Evolutionary conservation across 2,888 invertebrate species (phyloP).

Genomic region (Thysanoteuthis rhombus): DNA sequence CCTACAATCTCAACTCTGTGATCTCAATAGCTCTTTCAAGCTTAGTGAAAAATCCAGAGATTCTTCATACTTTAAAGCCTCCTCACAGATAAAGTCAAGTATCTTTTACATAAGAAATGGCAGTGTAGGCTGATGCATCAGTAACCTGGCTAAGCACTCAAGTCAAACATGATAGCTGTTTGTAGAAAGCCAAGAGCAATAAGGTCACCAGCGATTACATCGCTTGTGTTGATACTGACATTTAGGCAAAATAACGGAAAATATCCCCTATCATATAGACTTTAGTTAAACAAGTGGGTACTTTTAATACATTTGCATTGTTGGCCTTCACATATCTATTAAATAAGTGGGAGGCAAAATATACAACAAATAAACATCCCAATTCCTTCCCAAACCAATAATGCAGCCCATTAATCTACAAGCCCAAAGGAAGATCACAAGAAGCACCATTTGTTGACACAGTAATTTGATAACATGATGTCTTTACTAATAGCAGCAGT

Average conservation of each 20-base stretch:
- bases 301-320: background rate
- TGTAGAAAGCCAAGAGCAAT: background rate
- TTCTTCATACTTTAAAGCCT: background rate
- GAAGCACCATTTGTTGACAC: background rate
- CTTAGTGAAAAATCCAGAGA: background rate
- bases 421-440: background rate
- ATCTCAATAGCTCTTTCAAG: background rate
- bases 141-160: background rate
- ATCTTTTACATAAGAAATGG: background rate
- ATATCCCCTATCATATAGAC: constrained; percentile 12
- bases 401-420: background rate
- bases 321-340: constrained; percentile 12
- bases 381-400: background rate
- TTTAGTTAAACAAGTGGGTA: background rate
- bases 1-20: background rate
- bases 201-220: constrained; percentile 12
- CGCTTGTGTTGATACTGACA: constrained; percentile 12
- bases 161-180: background rate
- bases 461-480: background rate
- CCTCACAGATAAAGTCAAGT: background rate
- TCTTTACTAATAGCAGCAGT: background rate
- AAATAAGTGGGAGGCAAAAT: background rate
- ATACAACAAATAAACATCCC: constrained; percentile 1
- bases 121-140: background rate
- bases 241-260: background rate